Evolutionary conservation across 92 coral and sea anemone genomes (phyloP).

Genomic region (Porites evermanni): DNA sequence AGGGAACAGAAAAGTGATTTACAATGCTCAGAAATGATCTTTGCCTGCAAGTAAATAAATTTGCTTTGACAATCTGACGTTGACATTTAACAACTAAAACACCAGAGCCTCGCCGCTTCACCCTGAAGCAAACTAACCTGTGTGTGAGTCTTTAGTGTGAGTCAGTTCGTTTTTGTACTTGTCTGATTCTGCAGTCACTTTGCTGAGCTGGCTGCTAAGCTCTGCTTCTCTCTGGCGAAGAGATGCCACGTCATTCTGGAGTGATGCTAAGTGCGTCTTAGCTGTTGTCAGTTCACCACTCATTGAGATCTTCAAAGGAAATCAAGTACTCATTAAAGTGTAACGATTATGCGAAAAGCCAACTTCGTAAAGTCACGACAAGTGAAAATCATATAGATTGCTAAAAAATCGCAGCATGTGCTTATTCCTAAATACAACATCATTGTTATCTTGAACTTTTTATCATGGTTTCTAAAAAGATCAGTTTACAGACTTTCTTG

Average conservation of each 20-base stretch:
- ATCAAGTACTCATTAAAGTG: background rate
- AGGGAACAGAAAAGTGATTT: too few species aligned
- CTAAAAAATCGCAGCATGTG: too few species aligned
- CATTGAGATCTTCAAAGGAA: conserved; percentile 68
- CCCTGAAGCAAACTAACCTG: conserved; percentile 56
- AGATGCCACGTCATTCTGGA: conserved; percentile 76
- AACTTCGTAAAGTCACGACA: too few species aligned
- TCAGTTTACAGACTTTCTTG: too few species aligned
- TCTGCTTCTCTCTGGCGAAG: conserved; percentile 93
- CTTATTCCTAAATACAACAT: too few species aligned
- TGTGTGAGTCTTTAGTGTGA: conserved; percentile 78
- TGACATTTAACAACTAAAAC: background rate
- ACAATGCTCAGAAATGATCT: too few species aligned
- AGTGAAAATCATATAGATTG: too few species aligned
- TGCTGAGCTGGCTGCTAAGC: conserved; percentile 72
- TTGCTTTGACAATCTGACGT: too few species aligned
- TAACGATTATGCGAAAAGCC: background rate
- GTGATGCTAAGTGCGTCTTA: conserved; percentile 81
- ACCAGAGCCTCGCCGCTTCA: background rate
- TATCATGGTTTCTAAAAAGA: too few species aligned
- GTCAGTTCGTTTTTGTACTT: conserved; percentile 81
- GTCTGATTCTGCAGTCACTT: conserved; percentile 70
- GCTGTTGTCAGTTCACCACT: conserved; percentile 80
- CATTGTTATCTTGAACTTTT: too few species aligned
- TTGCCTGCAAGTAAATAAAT: too few species aligned